Base-by-base conservation (phyloP, 2,888 invertebrate species). In the Cephalotes varians region DNA sequence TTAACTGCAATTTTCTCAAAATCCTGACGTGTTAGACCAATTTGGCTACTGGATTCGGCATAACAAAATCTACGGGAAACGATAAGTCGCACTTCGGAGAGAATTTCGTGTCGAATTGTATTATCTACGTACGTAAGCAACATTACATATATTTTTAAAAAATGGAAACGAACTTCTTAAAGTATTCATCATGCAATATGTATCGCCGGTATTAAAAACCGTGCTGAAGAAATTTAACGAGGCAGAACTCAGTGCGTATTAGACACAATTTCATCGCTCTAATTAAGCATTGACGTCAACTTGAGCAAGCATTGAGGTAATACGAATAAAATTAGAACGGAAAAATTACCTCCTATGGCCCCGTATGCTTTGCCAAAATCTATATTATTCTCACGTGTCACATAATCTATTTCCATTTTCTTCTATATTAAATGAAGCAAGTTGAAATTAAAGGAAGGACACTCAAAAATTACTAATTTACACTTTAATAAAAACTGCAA, bases 221-320 rank as follows among this genome's bases (percentile, higher is more conserved):
- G 25, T 25, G 25, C 7, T 18, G 25, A 51, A 64, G 25, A 49
- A 64, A 51, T 62, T 34, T 21, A 74, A 49, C 34, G 49, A 74
- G 34, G 37, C 25, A 34, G 25, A 37, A 9, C 12, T 7, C 44
- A 21, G 15, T 12, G n/a, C 40, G 9, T 60, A 47, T 21, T 31
- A 65, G 37, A 51, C 64, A 49, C 37, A 64, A 64, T 65, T 64
- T 51, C 37, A 65, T 76, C 67, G 65, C 65, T 65, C 65, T 65
- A 65, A 76, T 76, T 76, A 65, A 65, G 18, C 37, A 15, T 51
- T 76, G 65, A 54, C 74, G 74, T 76, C 76, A 76, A 64, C 51
- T 25, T 40, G 51, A 0, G n/a, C 51, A 28, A 76, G 51, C 65
- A 65, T 60, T 37, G 76, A 76, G 28, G 37, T 58, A 76, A 76